Evolutionary conservation across 1,140 invertebrate species (phyloP).

Genomic region (Caenorhabditis inopinata): DNA sequence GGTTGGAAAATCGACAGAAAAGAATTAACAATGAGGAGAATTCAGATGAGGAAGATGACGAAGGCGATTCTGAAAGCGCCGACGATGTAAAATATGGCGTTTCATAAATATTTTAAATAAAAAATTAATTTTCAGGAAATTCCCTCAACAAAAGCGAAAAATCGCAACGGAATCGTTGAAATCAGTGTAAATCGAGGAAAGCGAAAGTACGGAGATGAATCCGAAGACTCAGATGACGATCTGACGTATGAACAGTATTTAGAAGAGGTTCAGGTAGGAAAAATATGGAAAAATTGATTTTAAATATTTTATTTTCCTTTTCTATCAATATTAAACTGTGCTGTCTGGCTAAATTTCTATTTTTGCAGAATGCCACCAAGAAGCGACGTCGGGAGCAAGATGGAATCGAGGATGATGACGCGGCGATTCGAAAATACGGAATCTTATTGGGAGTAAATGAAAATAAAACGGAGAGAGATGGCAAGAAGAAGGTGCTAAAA

Average conservation of each 20-base stretch:
- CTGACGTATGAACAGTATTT: conserved; percentile 33
- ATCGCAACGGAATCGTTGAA: neutral
- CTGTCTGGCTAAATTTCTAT: too few species aligned
- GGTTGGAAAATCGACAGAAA: neutral
- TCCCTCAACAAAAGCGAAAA: neutral
- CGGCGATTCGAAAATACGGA: conserved; percentile 29
- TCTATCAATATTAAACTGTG: too few species aligned
- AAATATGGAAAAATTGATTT: too few species aligned
- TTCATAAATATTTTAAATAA: neutral
- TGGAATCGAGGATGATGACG: conserved; percentile 15
- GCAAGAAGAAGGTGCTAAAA: conserved; percentile 31
- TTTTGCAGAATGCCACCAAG: neutral
- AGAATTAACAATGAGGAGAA: neutral
- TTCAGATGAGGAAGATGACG: neutral
- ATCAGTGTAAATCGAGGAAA: neutral
- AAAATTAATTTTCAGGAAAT: neutral
- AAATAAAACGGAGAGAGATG: conserved; percentile 19
- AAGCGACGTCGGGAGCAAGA: neutral
- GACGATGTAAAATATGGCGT: neutral
- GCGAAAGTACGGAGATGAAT: neutral
- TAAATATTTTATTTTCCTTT: neutral
- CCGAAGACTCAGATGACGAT: conserved; percentile 29
- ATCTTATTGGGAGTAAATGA: conserved; percentile 24
- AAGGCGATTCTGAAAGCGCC: neutral
- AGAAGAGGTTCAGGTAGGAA: conserved; percentile 30